Evolutionary conservation across 2,797 vertebrate species (phyloP).

Genomic region (Molossus alvarezi): DNA sequence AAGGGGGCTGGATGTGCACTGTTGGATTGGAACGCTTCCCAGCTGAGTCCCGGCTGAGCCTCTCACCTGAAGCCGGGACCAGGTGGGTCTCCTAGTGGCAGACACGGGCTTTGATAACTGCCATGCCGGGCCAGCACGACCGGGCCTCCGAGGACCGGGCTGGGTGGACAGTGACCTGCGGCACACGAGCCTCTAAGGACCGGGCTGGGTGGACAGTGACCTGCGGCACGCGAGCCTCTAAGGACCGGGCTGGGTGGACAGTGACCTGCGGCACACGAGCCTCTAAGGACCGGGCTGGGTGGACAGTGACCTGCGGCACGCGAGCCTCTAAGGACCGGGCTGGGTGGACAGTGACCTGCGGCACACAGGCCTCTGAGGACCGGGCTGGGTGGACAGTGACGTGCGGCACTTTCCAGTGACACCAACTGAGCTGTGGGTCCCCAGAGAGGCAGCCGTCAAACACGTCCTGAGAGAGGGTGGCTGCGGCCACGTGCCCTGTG

Average conservation of each 20-base stretch:
- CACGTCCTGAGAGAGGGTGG: not conserved
- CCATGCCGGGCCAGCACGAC: fast-evolving
- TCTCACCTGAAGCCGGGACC: conserved; percentile 2
- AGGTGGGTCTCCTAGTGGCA: not conserved
- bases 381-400: not conserved
- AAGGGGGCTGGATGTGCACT: not conserved
- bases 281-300: no score
- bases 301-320: no score
- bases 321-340: no score
- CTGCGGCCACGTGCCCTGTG: not conserved
- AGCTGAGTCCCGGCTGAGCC: not conserved
- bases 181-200: no score
- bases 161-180: no score
- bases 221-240: no score
- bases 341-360: no score
- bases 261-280: no score
- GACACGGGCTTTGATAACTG: conserved; percentile 40
- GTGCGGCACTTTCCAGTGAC: fast-evolving
- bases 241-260: no score
- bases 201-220: no score
- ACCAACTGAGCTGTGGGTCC: not conserved
- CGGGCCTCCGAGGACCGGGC: not conserved
- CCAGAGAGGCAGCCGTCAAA: conserved; percentile 50
- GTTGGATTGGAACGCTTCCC: fast-evolving
- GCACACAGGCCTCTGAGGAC: no score